Percentiles rank a stretch among this genome's conserved stretches.
These are phyloP conservation scores for Pelodytes ibericus DNA, from an alignment of 2,797 vertebrate genomes.

Conservation along the genomic window DNA sequence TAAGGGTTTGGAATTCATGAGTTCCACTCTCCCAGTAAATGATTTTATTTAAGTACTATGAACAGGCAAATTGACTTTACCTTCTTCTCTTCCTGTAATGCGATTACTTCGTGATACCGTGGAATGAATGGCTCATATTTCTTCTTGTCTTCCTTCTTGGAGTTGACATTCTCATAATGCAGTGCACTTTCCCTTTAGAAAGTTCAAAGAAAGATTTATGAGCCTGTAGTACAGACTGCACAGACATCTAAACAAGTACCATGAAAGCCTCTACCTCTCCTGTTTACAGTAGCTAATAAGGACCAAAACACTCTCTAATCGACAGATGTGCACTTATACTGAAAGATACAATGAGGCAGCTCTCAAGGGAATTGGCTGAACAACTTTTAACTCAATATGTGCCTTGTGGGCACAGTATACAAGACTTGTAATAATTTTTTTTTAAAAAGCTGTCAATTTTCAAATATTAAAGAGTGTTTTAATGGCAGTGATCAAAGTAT, in stretches of 20 bases:
- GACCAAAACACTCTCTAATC: conserved; percentile 48
- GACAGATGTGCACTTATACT: conserved; percentile 19
- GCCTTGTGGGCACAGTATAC: background rate
- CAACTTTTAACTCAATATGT: background rate
- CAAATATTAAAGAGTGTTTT: too few species aligned
- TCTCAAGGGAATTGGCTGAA: conserved; percentile 15
- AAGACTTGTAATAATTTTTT: too few species aligned
- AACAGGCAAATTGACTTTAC: conserved; percentile 61
- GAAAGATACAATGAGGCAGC: conserved; percentile 20
- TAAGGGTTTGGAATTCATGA: conserved; percentile 53
- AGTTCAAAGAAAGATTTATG: conserved; percentile 66
- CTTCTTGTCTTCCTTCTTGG: conserved; percentile 71
- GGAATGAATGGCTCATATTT: conserved; percentile 69
- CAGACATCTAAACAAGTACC: conserved; percentile 60
- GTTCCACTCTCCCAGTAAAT: conserved; percentile 58
- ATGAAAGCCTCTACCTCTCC: conserved; percentile 55
- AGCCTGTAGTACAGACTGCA: conserved; percentile 62
- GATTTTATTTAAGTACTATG: conserved; percentile 58
- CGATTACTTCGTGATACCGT: conserved; percentile 73
- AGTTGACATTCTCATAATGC: conserved; percentile 75
- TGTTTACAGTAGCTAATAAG: conserved; percentile 59
- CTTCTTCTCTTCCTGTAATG: conserved; percentile 66
- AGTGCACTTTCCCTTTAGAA: conserved; percentile 69
- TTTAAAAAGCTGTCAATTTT: too few species aligned
- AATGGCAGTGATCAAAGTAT: too few species aligned